These are phyloP conservation scores for Mormoops blainvillei DNA, from an alignment of 2,113 vertebrate genomes.

Conservation along the genomic window DNA sequence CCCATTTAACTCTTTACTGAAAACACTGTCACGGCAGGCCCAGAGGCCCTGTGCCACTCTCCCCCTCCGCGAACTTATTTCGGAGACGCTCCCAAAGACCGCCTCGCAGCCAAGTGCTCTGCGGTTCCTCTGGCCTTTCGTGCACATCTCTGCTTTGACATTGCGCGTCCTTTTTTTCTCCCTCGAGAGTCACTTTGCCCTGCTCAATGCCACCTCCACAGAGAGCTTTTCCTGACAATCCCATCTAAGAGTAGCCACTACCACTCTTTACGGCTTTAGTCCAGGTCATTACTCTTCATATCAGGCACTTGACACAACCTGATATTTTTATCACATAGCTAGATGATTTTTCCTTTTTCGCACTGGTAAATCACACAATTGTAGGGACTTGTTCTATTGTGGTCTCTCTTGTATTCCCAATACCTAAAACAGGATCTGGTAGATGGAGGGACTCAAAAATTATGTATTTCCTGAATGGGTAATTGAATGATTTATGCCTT, in stretches of 20 bases:
- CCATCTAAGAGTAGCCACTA: not conserved
- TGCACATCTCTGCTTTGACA: rapidly evolving
- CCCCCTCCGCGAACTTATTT: not conserved
- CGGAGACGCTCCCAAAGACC: not conserved
- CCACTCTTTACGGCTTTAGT: not conserved
- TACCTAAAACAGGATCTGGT: not conserved
- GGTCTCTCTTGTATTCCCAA: not conserved
- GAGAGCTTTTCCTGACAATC: not conserved
- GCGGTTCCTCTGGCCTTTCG: no score
- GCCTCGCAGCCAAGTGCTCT: rapidly evolving
- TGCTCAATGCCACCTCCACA: not conserved
- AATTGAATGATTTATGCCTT: not conserved
- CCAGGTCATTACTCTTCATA: not conserved
- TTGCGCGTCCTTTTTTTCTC: not conserved
- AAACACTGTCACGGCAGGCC: no score
- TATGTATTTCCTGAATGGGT: not conserved
- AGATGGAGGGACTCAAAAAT: not conserved
- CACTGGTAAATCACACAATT: not conserved
- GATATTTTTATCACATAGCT: not conserved
- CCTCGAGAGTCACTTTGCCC: not conserved
- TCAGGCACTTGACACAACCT: not conserved
- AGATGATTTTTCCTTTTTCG: not conserved
- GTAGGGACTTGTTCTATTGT: not conserved
- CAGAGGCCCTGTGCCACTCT: not conserved
- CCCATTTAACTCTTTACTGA: not conserved